Percentiles rank a stretch among this genome's conserved stretches.
phyloP scores from a whole-genome alignment of 1,140 invertebrate species.

The Microvelia longipes region DNA sequence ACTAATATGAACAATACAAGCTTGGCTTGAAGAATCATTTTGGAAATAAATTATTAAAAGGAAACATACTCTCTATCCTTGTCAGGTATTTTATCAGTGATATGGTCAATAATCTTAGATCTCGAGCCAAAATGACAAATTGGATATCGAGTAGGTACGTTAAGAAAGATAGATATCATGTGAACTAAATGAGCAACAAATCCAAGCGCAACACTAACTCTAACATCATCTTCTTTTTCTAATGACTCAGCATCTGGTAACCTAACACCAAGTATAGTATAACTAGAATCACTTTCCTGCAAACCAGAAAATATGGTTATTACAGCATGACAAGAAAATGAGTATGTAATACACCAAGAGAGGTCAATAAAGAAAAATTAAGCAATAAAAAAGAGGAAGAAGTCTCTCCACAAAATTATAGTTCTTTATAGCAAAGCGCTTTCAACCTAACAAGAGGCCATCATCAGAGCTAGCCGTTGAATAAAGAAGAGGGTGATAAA shows the following conservation, averaged over 20 bases:
- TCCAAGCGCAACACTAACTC: conserved; percentile 58
- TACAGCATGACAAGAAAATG: background rate
- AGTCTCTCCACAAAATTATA: no score
- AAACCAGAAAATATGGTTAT: conserved; percentile 18
- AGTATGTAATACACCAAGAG: background rate
- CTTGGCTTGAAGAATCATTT: no score
- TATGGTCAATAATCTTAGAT: conserved; percentile 59
- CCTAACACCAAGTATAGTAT: conserved; percentile 50
- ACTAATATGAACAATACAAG: no score
- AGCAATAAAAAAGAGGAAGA: no score
- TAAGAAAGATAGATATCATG: conserved; percentile 63
- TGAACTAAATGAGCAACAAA: conserved; percentile 62
- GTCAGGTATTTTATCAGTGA: conserved; percentile 51
- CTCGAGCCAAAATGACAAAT: conserved; percentile 58
- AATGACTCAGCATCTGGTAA: conserved; percentile 57
- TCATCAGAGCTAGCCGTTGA: no score
- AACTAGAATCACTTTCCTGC: conserved; percentile 38
- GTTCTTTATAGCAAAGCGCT: no score
- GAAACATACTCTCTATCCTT: conserved; percentile 53
- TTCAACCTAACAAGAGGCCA: no score
- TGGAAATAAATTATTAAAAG: no score
- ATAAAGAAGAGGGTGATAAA: no score
- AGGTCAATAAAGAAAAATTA: background rate
- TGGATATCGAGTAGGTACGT: conserved; percentile 64
- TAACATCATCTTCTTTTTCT: conserved; percentile 41